Evolutionary conservation across 2,888 invertebrate genomes (phyloP), one percentile per base, ranked within the genome.

Genomic region (Oscheius sp.): DNA sequence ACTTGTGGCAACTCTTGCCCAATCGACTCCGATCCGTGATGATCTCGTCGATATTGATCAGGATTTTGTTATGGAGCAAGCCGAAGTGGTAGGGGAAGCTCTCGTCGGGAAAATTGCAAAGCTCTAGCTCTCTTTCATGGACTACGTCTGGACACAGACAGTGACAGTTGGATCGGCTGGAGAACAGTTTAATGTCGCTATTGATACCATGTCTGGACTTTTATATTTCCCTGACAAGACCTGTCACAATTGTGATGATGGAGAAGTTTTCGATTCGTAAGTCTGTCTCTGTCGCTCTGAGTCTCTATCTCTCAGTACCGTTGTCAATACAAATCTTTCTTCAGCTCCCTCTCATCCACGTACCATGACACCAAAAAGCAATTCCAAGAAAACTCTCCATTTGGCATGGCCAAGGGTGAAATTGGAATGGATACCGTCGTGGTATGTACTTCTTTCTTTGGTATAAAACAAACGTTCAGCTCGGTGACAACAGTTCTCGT

Each of bases 131-230:
- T 29, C 48, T 2, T 29, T 50, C 5, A 32, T 32, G 21, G 50
- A 65, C 33, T 48, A 65, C 35, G 9, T 65, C 55, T 72, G 72
- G 72, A 51, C 51, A 2, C 59, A 59, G 7, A 59, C 35, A 37
- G 57, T 72, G 1, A 57, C 42, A 10, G 55, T 73, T n/a, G 73
- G 73, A 35, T 58, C 71, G 11, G 59, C 71, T 29, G 65, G 65
- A 35, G 32, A 51, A 29, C 21, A 37, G 11, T 73, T 73, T 53
- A 37, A 33, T 50, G 53, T 62, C 29, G 65, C 50, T 29, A 32
- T 65, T 65, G 65, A 65, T 29, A 48, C 50, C 1, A 65, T 48
- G 11, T 48, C 50, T 1, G 48, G 50, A 10, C 11, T 65, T 1
- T 50, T 65, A 13, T 65, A 21, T 5, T n/a, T 65, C 13, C 65